Percentiles rank a stretch among this genome's conserved stretches.
Conservation (phyloP, 2,797 vertebrate genomes). For the Sebastes miniatus region DNA sequence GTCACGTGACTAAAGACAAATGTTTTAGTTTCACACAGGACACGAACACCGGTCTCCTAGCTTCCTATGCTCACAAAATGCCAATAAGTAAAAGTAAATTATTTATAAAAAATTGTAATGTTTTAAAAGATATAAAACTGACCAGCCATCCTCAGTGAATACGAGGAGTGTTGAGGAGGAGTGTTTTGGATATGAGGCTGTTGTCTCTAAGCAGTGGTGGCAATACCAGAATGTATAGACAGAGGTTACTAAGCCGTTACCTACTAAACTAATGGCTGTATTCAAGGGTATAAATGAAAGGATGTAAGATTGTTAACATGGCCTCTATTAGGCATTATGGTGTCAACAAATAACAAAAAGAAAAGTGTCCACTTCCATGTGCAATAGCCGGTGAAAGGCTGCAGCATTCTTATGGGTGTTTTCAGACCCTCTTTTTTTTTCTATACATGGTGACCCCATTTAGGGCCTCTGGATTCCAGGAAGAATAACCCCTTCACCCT, state of each 20-base stretch:
- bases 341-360: not conserved
- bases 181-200: not conserved
- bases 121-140: not conserved
- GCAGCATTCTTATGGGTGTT: slow-evolving; percentile 40
- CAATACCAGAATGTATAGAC: not conserved
- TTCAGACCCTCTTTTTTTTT: slow-evolving; percentile 14
- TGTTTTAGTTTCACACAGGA: no score
- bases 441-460: slow-evolving; percentile 44
- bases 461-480: slow-evolving; percentile 71
- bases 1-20: no score
- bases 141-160: not conserved
- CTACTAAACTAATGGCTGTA: not conserved
- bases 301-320: not conserved
- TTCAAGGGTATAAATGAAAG: not conserved
- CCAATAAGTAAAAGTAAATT: not conserved
- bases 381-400: not conserved
- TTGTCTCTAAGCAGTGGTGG: not conserved
- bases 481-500: slow-evolving; percentile 69
- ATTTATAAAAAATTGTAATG: not conserved
- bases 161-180: not conserved
- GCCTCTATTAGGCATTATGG: not conserved
- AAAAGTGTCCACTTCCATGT: not conserved
- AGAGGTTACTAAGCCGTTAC: not conserved
- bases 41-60: no score
- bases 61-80: no score